These are phyloP conservation scores for Alectoris magna DNA, from an alignment of 2,797 vertebrate genomes.

Conservation along the genomic window DNA sequence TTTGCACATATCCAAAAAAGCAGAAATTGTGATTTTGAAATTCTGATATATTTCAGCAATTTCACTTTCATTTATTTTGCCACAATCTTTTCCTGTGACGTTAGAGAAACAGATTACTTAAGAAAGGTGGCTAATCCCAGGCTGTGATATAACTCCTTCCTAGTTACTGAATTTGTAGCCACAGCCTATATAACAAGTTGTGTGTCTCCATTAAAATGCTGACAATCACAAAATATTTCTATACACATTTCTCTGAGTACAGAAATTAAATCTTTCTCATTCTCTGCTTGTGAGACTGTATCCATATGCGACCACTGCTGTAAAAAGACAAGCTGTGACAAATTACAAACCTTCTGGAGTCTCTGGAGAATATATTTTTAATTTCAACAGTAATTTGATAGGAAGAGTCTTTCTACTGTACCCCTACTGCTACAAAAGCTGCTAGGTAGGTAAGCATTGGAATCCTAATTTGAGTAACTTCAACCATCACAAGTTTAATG, in stretches of 20 bases:
- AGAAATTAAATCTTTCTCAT: neutral
- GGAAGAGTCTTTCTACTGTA: neutral
- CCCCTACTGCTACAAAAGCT: neutral
- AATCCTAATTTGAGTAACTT: neutral
- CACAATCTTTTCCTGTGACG: neutral
- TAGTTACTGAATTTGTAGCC: neutral
- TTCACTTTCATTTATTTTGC: neutral
- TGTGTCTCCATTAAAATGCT: neutral
- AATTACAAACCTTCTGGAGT: neutral
- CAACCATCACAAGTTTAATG: neutral
- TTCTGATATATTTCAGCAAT: neutral
- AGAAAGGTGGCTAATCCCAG: neutral
- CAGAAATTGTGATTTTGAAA: neutral
- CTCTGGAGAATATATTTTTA: neutral
- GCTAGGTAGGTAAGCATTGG: neutral
- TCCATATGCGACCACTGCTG: neutral
- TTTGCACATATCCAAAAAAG: neutral
- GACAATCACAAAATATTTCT: neutral
- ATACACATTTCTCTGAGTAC: neutral
- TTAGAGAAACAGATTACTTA: neutral
- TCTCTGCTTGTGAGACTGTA: neutral
- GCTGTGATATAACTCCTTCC: neutral
- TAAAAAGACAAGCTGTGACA: neutral
- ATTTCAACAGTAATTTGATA: neutral
- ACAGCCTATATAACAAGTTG: neutral